phyloP scores from a whole-genome alignment of 2,797 vertebrate genomes.

The Nothura maculosa region DNA sequence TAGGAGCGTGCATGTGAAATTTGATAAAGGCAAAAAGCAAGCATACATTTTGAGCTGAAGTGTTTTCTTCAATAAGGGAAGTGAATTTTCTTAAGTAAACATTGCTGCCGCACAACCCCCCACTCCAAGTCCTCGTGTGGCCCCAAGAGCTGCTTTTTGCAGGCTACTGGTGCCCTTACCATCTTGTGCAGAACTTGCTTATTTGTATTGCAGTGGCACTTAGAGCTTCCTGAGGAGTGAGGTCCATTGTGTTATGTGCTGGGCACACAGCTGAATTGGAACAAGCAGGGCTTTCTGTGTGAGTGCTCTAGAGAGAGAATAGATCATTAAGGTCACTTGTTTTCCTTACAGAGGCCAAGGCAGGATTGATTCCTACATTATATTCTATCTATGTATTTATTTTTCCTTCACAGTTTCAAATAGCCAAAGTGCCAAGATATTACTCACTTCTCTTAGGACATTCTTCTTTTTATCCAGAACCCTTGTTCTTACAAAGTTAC shows the following conservation, averaged over 20 bases:
- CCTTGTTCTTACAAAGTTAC: background rate
- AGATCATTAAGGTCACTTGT: conserved; percentile 76
- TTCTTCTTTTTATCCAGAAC: background rate
- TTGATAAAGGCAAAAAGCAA: background rate
- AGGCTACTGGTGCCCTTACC: conserved; percentile 63
- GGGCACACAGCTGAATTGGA: conserved; percentile 67
- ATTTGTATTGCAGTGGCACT: conserved; percentile 67
- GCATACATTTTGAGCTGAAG: background rate
- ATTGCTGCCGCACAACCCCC: background rate
- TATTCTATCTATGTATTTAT: conserved; percentile 39
- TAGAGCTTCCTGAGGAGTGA: conserved; percentile 62
- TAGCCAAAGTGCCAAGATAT: background rate
- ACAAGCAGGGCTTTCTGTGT: conserved; percentile 59
- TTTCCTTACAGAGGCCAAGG: conserved; percentile 62
- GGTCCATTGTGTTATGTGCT: conserved; percentile 62
- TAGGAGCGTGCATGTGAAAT: background rate
- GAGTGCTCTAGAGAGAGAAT: conserved; percentile 76
- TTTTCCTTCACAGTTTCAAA: conserved; percentile 46
- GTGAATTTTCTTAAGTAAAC: background rate
- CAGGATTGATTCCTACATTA: conserved; percentile 69
- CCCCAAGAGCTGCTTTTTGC: conserved; percentile 58
- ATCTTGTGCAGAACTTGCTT: conserved; percentile 70
- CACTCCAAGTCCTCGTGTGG: conserved; percentile 8
- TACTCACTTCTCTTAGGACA: conserved; percentile 5
- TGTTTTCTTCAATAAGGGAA: conserved; percentile 11